Evolutionary conservation across 2,888 invertebrate genomes (phyloP), one percentile per base, ranked within the genome.

Genomic region (Physocephala rufipes): DNA sequence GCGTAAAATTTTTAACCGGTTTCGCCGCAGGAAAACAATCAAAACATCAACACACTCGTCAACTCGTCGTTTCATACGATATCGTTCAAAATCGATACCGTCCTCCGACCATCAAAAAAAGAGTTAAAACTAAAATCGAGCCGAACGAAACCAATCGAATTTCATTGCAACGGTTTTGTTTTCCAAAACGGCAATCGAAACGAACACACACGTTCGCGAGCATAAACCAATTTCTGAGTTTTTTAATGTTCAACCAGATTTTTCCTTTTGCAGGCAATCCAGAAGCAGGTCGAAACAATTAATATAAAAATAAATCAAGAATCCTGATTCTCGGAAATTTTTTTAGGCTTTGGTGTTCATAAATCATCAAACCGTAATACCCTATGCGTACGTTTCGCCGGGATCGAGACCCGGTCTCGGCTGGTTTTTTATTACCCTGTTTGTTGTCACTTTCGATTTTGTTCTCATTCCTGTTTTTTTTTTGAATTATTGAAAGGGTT

Each of bases 11-110:
- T 36, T 36, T 2, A 43, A 58, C 58, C 24, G 36, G 55, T 26
- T 67, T 55, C 67, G 58, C 58, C 45, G 67, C 67, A 4, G 58
- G 43, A 47, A 53, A 53, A 3, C 58, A 43, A 58, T 58, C 58
- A 67, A 47, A 67, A 67, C 58, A 58, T 9, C 26, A 28, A 28
- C 26, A 9, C 24, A 16, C 24, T 7, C 26, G 53, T 28, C 26
- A 26, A 21, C 9, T 9, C 5, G 36, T 36, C 36, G n/a, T n/a
- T n/a, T n/a, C n/a, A n/a, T n/a, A n/a, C n/a, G n/a, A n/a, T n/a
- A n/a, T n/a, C n/a, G n/a, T n/a, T n/a, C n/a, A n/a, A n/a, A n/a
- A n/a, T n/a, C n/a, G n/a, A n/a, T n/a, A n/a, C n/a, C 36, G 5
- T 36, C 36, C 36, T 36, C 36, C 9, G 36, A 36, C 36, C 36